These are phyloP conservation scores for Torymus aiolomorphi DNA, from an alignment of 2,888 invertebrate genomes.

Conservation along the genomic window DNA sequence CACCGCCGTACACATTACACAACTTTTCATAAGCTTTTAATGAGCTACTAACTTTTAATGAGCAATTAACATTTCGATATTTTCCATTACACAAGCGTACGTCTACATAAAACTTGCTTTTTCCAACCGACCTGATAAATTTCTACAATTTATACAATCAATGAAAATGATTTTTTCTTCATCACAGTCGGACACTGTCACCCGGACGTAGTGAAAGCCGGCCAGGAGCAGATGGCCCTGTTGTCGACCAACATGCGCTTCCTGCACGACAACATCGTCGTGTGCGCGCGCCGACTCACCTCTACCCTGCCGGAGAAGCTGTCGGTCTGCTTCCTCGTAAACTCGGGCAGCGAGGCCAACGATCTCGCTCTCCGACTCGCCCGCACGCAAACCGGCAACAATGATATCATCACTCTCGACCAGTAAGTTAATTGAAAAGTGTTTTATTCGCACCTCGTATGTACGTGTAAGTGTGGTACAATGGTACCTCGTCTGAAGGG, in stretches of 20 bases:
- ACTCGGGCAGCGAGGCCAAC: conserved; percentile 99
- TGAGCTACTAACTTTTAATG: no score
- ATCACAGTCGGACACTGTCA: conserved; percentile 96
- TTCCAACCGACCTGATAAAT: no score
- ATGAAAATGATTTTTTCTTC: background rate
- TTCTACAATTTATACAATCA: no score
- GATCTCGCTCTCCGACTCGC: conserved; percentile 96
- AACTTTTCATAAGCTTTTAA: no score
- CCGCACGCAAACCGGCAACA: conserved; percentile 89
- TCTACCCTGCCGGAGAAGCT: conserved; percentile 89
- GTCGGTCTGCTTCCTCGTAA: conserved; percentile 96
- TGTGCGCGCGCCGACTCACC: conserved; percentile 90
- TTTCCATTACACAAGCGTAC: no score
- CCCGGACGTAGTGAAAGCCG: conserved; percentile 93
- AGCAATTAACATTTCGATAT: no score
- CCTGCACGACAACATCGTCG: conserved; percentile 95
- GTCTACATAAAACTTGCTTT: no score
- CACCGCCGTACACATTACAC: no score
- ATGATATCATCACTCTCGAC: conserved; percentile 94
- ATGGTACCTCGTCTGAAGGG: no score
- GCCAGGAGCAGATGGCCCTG: conserved; percentile 91
- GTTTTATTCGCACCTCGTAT: no score
- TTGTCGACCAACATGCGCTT: conserved; percentile 97
- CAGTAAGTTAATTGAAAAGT: no score
- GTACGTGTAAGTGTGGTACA: no score